Conservation (phyloP, 2,888 invertebrate genomes). For the Aphidoletes aphidimyza region DNA sequence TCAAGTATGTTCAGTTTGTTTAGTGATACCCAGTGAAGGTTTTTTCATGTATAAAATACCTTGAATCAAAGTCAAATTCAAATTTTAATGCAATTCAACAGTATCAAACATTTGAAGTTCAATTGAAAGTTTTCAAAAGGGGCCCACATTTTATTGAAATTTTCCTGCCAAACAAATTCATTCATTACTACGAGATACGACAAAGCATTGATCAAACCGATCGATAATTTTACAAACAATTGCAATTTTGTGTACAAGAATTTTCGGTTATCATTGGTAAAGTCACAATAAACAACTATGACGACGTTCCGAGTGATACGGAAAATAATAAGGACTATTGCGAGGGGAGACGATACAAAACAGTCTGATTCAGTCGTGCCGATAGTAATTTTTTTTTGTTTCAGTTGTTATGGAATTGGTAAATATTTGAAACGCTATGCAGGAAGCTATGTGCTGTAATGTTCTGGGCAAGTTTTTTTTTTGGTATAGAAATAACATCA, state of each 20-base stretch:
- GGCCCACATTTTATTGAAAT: too few relatives aligned
- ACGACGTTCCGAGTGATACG: not conserved
- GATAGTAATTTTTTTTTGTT: not conserved
- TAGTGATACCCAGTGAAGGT: too few relatives aligned
- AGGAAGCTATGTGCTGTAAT: too few relatives aligned
- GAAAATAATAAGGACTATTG: not conserved
- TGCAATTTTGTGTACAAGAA: constrained; percentile 6
- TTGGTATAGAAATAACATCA: not conserved
- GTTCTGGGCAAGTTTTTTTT: not conserved
- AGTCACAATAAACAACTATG: not conserved
- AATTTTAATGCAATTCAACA: too few relatives aligned
- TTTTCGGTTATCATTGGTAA: not conserved
- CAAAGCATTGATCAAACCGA: constrained; percentile 15
- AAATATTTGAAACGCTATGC: too few relatives aligned
- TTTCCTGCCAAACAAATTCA: not conserved
- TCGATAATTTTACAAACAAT: constrained; percentile 27
- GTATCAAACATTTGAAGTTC: too few relatives aligned
- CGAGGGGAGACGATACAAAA: not conserved
- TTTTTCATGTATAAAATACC: too few relatives aligned
- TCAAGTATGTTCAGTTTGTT: too few relatives aligned
- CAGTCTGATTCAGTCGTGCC: not conserved
- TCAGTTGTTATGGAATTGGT: not conserved
- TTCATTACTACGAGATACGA: constrained; percentile 44
- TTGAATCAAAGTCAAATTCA: too few relatives aligned
- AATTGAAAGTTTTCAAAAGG: too few relatives aligned